Base-by-base conservation (phyloP, 2,888 invertebrate genomes). In the Cylloceria caligata region DNA sequence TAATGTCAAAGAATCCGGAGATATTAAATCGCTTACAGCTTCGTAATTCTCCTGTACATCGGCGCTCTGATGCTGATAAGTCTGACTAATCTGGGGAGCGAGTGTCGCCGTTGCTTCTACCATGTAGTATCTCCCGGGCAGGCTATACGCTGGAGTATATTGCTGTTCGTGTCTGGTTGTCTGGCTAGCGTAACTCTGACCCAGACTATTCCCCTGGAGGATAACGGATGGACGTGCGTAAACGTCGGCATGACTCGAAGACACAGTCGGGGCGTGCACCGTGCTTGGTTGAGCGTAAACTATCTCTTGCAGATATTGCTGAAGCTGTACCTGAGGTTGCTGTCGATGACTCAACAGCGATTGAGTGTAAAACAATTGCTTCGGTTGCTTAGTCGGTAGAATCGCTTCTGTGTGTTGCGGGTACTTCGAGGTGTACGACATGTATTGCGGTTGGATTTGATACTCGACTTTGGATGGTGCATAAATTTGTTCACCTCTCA, bases 301-400 rank as follows among this genome's bases (percentile, higher is more conserved):
- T 62, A 90, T 86, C 75, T 89, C 89, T 30, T 89, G 88, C 11
- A 89, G 86, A 83, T 91, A 90, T 69, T 88, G 90, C 60, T 86
- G 81, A 75, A 57, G 79, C 24, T 80, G 75, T 7, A 65, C 42
- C n/a, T 74, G 55, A 30, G 77, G 73, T 34, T 65, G 69, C 3
- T 80, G 39, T 27, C 47, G 75, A 49, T 85, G 80, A 19, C 42
- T 83, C 9, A 73, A 74, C 19, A 80, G 24, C 0, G 64, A 42
- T 42, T 85, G 78, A 0, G 80, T 83, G 80, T 83, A 85, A 69
- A 89, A 67, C 9, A 89, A 69, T 39, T 88, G 86, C 47, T 86
- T 87, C 64, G 87, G 87, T 45, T 86, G 86, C 77, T 85, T 87
- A 13, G 84, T 73, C 42, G 86, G 81, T 57, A 87, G 64, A 55